Percentiles rank a stretch among this genome's conserved stretches.
phyloP scores from a whole-genome alignment of 1,140 invertebrate genomes.

The Sitodiplosis mosellana region DNA sequence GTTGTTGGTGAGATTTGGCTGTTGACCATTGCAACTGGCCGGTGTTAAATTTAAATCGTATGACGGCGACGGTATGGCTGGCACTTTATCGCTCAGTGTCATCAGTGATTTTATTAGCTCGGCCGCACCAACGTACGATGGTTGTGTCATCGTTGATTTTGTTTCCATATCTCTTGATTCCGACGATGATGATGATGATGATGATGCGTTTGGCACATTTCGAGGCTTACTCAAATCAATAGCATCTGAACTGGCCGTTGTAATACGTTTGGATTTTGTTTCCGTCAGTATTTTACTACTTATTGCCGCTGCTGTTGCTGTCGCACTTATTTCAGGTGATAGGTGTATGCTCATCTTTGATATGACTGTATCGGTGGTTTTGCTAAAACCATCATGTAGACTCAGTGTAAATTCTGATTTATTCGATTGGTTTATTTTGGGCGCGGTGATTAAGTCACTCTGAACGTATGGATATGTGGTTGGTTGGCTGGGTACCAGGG shows the following conservation, averaged over 20 bases:
- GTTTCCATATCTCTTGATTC: not conserved
- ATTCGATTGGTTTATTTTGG: conserved; percentile 9
- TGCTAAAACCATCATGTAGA: too few relatives aligned
- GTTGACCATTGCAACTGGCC: conserved; percentile 1
- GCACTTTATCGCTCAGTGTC: conserved; percentile 22
- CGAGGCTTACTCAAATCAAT: too few relatives aligned
- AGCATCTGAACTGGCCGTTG: too few relatives aligned
- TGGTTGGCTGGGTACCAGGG: not conserved
- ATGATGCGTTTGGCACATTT: not conserved
- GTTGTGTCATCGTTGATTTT: not conserved
- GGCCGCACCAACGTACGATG: not conserved
- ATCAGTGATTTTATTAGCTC: conserved; percentile 22
- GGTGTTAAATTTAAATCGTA: too few relatives aligned
- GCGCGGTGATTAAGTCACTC: conserved; percentile 17
- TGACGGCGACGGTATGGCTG: conserved; percentile 9
- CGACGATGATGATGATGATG: not conserved
- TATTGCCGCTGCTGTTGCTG: too few relatives aligned
- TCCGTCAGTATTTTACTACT: too few relatives aligned
- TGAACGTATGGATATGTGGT: conserved; percentile 3
- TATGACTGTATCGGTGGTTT: too few relatives aligned
- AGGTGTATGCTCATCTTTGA: too few relatives aligned
- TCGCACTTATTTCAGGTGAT: too few relatives aligned
- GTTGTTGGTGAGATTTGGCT: not conserved
- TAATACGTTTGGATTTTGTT: too few relatives aligned
- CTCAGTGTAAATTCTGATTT: too few relatives aligned